phyloP scores from a whole-genome alignment of 1,140 invertebrate genomes.

The Hormaphis cornu region DNA sequence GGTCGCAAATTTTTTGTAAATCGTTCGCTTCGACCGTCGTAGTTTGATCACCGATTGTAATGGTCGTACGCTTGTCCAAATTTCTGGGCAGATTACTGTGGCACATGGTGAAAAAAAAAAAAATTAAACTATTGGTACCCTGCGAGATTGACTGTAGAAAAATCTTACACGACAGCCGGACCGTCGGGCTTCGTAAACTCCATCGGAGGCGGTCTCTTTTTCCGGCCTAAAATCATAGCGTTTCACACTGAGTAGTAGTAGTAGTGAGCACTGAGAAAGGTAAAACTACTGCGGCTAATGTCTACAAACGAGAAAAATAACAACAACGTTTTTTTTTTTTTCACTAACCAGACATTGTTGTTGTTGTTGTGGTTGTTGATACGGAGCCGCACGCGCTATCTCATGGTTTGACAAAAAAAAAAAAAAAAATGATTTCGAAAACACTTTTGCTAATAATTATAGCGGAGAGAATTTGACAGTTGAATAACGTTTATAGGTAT shows the following conservation, averaged over 20 bases:
- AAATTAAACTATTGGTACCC: background rate
- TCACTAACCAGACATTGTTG: slow-evolving; percentile 23
- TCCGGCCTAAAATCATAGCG: slow-evolving; percentile 20
- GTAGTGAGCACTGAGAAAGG: no score
- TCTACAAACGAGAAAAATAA: no score
- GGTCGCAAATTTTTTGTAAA: slow-evolving; percentile 72
- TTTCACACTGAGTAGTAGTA: no score
- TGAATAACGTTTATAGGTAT: no score
- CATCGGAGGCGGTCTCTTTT: background rate
- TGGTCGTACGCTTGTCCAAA: slow-evolving; percentile 73
- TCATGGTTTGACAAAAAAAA: no score
- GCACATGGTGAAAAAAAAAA: slow-evolving; percentile 24
- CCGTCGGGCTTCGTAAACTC: background rate
- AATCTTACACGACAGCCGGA: slow-evolving; percentile 13
- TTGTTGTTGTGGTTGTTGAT: no score
- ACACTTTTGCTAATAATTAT: no score
- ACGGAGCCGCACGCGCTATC: no score
- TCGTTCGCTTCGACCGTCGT: slow-evolving; percentile 88
- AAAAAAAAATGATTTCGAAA: no score
- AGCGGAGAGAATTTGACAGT: no score
- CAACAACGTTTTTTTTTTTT: background rate
- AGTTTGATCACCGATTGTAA: slow-evolving; percentile 73
- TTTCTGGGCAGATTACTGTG: slow-evolving; percentile 65
- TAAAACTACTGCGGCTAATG: no score
- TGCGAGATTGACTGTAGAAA: background rate